Base-by-base conservation (phyloP, 2,888 invertebrate genomes). In the Diachrysia chrysitis region DNA sequence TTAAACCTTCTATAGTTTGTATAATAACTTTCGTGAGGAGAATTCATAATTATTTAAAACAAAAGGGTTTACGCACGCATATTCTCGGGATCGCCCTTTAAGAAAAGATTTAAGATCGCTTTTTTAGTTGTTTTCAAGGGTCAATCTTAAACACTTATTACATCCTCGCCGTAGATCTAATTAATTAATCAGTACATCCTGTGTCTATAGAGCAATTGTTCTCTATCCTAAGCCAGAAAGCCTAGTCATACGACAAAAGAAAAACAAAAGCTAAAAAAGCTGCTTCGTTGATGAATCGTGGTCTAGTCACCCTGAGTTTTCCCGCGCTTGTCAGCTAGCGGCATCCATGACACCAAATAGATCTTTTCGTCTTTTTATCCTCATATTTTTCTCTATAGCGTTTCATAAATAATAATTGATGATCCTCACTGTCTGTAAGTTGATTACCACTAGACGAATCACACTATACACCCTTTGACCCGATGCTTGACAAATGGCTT, bases 371-470 rank as follows among this genome's bases (percentile, higher is more conserved):
- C 48, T 51, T 51, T 51, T 51, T 51, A 19, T 51, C 48, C 19
- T 51, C 48, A 51, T 51, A 21, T 51, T 48, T 51, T 51, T 51
- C 17, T 72, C 51, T 58, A 19, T 56, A 37, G 19, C 23, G 19
- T 51, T 51, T 83, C 79, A 83, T 85, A 85, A 83, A 87, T 82
- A 75, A 87, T 89, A 86, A 93, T 92, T 88, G 88, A 93, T 93
- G 91, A 89, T 88, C 87, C 81, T 76, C 83, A 87, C 89, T 84
- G 89, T 87, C 88, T 69, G 79, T 87, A 73, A 83, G 87, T 90
- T 91, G 92, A 92, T 92, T 90, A 91, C 85, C 86, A 87, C 84
- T 87, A 89, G 89, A 88, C 89, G 88, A 85, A 90, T 91, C 85
- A 82, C 88, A 87, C 90, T 89, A 89, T 83, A 78, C 88, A 87